Base-by-base conservation (phyloP, 2,113 vertebrate genomes). In the Oxygymnocypris stewartii region DNA sequence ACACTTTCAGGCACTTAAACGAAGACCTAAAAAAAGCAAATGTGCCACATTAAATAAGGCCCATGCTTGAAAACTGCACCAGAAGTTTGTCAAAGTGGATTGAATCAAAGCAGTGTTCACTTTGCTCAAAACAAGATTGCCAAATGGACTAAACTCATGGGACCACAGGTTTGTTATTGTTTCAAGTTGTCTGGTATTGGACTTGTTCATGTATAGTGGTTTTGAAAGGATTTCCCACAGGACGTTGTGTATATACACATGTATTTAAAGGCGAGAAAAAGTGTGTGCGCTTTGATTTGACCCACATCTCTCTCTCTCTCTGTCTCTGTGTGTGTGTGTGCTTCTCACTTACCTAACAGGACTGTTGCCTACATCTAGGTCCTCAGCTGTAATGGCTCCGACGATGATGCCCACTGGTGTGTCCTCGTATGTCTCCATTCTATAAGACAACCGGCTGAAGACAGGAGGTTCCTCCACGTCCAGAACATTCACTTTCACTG, bases 351-450 rank as follows among this genome's bases (percentile, higher is more conserved):
- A 99, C 97, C 96, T 96, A 57, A 99, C 93, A 0, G 95, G 94
- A 49, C 97, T 98, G 91, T 96, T 96, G 90, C 96, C 96, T 86
- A 94, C 93, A 31, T 99, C 97, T 0, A 98, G 94, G 90, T 99
- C 97, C 6, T 98, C 96, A 0, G 97, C 97, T 0, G 96, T 97
- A 16, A 99, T 96, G 0, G 96, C 96, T 0, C 97, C 97, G 2
- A 98, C 96, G 87, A 97, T 94, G 40, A 94, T 96, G 1, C 97
- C 97, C 2, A 95, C 91, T 0, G 96, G 95, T 0, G 96, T 96
- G 84, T 98, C 97, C 86, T 99, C 97, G 0, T 96, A 98, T 1
- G 96, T 95, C 3, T 99, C 97, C 96, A 99, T 95, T 1, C 91
- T 95, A 88, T 98, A 99, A 16, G 90, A 65, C 0, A 93, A 89